Evolutionary conservation across 35 echinoderm and acorn worm species (phyloP).

Genomic region (Chiridota heheva): DNA sequence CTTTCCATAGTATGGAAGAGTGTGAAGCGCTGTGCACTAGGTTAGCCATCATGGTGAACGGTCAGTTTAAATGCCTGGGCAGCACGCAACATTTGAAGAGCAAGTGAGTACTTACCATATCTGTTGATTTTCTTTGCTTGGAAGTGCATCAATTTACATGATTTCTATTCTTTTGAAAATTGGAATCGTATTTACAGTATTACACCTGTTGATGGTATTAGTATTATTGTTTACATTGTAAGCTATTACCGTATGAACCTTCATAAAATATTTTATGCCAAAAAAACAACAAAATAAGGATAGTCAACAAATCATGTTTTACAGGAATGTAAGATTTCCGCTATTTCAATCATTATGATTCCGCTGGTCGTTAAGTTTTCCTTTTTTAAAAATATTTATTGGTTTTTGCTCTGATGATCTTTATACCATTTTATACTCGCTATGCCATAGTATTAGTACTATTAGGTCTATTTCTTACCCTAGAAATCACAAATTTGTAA

Average conservation of each 20-base stretch:
- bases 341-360: no score
- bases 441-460: no score
- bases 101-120: constrained; percentile 50
- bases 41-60: constrained; percentile 98
- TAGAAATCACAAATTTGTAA: no score
- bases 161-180: not conserved
- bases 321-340: no score
- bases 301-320: no score
- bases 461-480: no score
- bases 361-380: no score
- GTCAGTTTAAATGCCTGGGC: constrained; percentile 94
- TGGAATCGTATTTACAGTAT: not conserved
- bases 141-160: not conserved
- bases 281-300: not conserved
- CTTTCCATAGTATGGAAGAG: constrained; percentile 86
- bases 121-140: not conserved
- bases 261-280: not conserved
- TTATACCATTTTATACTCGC: no score
- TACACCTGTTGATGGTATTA: not conserved
- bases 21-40: constrained; percentile 96
- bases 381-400: no score
- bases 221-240: not conserved
- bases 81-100: constrained; percentile 97
- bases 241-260: not conserved
- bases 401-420: no score